These are phyloP conservation scores for Belonocnema kinseyi DNA, from an alignment of 1,140 invertebrate species.

Conservation along the genomic window DNA sequence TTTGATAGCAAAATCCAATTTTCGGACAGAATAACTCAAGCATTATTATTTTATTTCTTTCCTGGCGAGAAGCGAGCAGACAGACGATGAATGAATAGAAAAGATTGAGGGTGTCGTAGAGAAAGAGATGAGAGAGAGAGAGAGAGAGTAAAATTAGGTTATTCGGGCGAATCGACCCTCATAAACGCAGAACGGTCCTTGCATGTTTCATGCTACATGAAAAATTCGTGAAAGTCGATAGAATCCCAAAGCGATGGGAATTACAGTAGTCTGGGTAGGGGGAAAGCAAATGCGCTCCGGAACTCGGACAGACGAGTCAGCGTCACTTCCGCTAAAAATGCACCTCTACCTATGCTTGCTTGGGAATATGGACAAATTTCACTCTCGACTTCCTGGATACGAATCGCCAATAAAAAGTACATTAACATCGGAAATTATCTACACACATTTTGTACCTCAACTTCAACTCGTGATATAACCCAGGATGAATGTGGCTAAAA, in stretches of 20 bases:
- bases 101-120: not conserved
- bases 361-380: constrained; percentile 9
- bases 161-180: constrained; percentile 43
- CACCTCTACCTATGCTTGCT: constrained; percentile 29
- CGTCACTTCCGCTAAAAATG: constrained; percentile 47
- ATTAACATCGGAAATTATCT: not conserved
- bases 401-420: not conserved
- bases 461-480: too few species aligned
- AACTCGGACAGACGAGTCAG: constrained; percentile 51
- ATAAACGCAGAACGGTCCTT: constrained; percentile 33
- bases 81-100: constrained; percentile 8
- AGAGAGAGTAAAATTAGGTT: constrained; percentile 40
- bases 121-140: not conserved
- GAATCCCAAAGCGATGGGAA: not conserved
- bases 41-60: too few species aligned
- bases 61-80: not conserved
- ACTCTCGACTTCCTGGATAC: not conserved
- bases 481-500: too few species aligned
- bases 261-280: constrained; percentile 21
- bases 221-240: constrained; percentile 40
- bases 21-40: too few species aligned
- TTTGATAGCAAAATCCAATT: too few species aligned
- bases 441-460: too few species aligned
- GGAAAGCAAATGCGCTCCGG: constrained; percentile 34
- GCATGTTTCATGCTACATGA: constrained; percentile 47